Evolutionary conservation across 35 echinoderm and acorn worm genomes (phyloP).

Genomic region (Apostichopus californicus): DNA sequence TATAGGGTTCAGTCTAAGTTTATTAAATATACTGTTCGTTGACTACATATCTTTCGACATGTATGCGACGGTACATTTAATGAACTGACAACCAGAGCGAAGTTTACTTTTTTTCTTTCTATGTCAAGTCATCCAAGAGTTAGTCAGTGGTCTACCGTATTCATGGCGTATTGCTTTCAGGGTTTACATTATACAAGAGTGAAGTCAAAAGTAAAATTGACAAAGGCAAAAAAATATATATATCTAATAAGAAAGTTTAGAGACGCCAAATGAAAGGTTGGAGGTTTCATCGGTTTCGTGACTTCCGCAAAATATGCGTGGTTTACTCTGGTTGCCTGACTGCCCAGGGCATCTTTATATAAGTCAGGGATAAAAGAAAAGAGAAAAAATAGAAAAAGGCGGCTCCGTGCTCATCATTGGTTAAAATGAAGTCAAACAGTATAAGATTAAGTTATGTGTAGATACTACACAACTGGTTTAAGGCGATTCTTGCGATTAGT

Average conservation of each 20-base stretch:
- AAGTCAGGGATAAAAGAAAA: background rate
- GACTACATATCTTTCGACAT: no score
- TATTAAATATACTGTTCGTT: no score
- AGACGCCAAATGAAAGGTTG: background rate
- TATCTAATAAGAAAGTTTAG: background rate
- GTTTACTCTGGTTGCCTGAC: conserved; percentile 20
- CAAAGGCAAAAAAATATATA: background rate
- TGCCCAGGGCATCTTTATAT: background rate
- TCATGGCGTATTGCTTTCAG: conserved; percentile 2
- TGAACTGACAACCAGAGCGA: no score
- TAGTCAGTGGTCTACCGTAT: background rate
- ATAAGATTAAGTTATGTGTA: no score
- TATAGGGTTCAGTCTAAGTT: background rate
- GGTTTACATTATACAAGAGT: background rate
- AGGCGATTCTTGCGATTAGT: no score
- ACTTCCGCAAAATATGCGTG: conserved; percentile 8
- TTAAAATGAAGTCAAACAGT: no score
- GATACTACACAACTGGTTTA: no score
- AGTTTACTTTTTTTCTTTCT: background rate
- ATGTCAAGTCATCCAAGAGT: background rate
- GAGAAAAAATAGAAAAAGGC: background rate
- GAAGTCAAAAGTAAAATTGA: background rate
- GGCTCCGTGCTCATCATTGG: no score
- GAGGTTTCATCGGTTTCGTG: background rate
- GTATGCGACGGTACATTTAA: no score